Evolutionary conservation across 2,797 vertebrate species (phyloP), one percentile per base, ranked within the genome.

Genomic region (Eulemur rubriventer): DNA sequence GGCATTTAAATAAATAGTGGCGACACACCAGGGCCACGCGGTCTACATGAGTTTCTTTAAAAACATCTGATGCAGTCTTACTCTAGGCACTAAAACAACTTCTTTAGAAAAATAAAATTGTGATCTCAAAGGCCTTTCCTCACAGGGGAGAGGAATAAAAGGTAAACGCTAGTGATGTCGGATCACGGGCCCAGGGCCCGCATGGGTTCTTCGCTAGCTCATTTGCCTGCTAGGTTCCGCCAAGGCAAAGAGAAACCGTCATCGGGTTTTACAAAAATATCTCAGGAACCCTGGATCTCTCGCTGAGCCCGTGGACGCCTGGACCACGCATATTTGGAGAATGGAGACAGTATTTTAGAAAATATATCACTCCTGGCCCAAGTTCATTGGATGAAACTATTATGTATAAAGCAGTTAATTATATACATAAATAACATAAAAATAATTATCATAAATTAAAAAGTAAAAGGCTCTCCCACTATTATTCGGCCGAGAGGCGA

Each of bases 391-490:
- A 61, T 67, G 79, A 91, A 82, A 52, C 6, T 59, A 28, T 38
- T n/a, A 63, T 52, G n/a, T 89, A 88, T 83, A 95, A 96, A 96
- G 96, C 79, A 97, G 73, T 94, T 91, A 57, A 65, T 95, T 89
- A 83, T 80, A 94, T 67, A 97, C 86, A 97, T 97, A 97, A 97
- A 98, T 98, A 97, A 97, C 91, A 97, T 95, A 97, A 96, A 96
- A 98, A 97, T 82, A 97, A 94, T 55, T 78, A 82, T 89, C 96
- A 97, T 97, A 98, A 97, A 96, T 96, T 97, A 97, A 96, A 75
- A 96, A 73, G 38, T 76, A 70, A 11, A 96, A 89, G 3, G 6
- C 38, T 6, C 26, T 35, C 90, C 83, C 93, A 75, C 30, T 22
- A 30, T 28, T 0, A 26, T 17, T 73, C 50, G 8, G 7, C 35